Evolutionary conservation across 2,113 vertebrate species (phyloP).

Genomic region (Heterocephalus glaber): DNA sequence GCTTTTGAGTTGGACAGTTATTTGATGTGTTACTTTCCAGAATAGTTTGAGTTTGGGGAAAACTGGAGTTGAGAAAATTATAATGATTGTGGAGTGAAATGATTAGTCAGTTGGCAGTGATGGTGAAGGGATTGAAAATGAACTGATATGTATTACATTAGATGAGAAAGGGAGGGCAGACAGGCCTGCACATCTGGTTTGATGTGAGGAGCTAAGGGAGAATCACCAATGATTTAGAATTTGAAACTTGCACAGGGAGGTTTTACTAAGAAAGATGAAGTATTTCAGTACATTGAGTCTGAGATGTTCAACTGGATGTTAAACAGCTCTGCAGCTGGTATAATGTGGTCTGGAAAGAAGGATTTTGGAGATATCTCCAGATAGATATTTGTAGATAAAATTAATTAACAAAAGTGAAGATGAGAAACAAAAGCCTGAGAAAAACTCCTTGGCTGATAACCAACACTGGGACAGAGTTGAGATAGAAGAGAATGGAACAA

Average conservation of each 20-base stretch:
- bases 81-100: neutral
- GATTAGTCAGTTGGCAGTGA: neutral
- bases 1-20: neutral
- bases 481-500: neutral
- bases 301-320: neutral
- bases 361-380: neutral
- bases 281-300: neutral
- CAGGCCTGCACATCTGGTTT: neutral
- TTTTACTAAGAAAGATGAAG: neutral
- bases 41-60: neutral
- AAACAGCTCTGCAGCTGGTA: neutral
- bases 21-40: neutral
- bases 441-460: neutral
- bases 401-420: neutral
- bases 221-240: neutral
- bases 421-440: neutral
- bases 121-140: neutral
- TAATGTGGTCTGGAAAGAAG: neutral
- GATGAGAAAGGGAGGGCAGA: neutral
- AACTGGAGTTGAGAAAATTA: neutral
- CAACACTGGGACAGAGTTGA: neutral
- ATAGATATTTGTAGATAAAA: neutral
- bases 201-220: neutral
- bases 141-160: neutral
- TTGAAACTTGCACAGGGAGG: neutral